Percentiles rank a stretch among this genome's conserved stretches.
These are phyloP conservation scores for Tetrax tetrax DNA, from an alignment of 2,113 vertebrate species.

Conservation along the genomic window DNA sequence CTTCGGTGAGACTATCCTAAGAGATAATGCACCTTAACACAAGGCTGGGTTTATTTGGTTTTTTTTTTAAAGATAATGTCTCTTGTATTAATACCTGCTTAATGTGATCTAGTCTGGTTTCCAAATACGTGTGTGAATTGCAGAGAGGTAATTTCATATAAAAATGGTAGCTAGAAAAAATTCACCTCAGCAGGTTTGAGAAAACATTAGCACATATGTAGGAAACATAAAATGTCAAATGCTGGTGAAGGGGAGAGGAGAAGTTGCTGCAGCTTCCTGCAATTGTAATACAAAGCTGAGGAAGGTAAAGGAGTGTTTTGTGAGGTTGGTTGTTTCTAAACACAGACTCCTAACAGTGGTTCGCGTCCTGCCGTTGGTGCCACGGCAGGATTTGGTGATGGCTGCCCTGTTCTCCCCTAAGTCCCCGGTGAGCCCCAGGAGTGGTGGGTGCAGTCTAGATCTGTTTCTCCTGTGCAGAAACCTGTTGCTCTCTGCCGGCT, in stretches of 20 bases:
- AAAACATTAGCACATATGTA: accelerated
- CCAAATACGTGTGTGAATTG: background rate
- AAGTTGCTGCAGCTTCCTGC: slow-evolving; percentile 4
- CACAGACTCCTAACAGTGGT: background rate
- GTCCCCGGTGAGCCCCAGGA: background rate
- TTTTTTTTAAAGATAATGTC: background rate
- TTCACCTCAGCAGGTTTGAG: background rate
- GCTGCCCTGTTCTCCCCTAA: background rate
- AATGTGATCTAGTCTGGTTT: background rate
- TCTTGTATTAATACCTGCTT: background rate
- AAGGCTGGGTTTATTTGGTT: slow-evolving; percentile 4
- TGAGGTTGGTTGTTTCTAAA: background rate
- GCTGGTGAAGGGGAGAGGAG: background rate
- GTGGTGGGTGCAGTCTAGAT: background rate
- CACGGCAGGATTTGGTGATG: background rate
- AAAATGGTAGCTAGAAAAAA: background rate
- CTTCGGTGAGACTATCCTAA: slow-evolving; percentile 86
- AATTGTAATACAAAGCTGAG: background rate
- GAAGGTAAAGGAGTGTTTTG: background rate
- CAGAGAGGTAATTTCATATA: background rate
- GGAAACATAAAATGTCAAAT: background rate
- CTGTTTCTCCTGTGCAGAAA: background rate
- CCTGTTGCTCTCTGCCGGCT: background rate
- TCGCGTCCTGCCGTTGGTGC: background rate
- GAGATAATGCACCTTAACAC: background rate